Conservation (phyloP, 2,888 invertebrate species). For the Leucophenga montana region DNA sequence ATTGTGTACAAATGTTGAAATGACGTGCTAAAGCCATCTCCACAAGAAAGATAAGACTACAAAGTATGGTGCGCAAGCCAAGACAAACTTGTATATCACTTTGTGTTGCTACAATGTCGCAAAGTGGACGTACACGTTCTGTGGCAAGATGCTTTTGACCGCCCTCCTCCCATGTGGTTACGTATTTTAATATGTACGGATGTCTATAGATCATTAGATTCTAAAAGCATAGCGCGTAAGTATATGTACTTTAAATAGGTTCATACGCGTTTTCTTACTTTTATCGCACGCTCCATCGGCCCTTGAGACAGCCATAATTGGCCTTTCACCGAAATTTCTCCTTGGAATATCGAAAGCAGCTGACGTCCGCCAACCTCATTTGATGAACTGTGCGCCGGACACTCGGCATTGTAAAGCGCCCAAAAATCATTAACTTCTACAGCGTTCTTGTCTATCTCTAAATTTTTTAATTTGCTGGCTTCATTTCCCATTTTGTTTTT, state of each 20-base stretch:
- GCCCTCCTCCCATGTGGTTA: slow-evolving; percentile 85
- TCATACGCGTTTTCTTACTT: slow-evolving; percentile 75
- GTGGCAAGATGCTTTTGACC: slow-evolving; percentile 85
- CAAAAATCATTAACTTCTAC: slow-evolving; percentile 86
- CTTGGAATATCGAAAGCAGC: slow-evolving; percentile 83
- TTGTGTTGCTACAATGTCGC: slow-evolving; percentile 78
- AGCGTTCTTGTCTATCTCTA: slow-evolving; percentile 82
- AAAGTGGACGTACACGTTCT: slow-evolving; percentile 86
- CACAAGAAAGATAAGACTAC: slow-evolving; percentile 87
- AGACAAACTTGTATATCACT: slow-evolving; percentile 88
- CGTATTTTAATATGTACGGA: slow-evolving; percentile 87
- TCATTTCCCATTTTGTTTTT: slow-evolving; percentile 83
- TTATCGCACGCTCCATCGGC: slow-evolving; percentile 84
- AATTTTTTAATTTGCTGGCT: slow-evolving; percentile 80
- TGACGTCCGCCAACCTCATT: slow-evolving; percentile 75
- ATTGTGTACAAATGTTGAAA: slow-evolving; percentile 86
- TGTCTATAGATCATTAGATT: slow-evolving; percentile 89
- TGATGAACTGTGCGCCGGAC: slow-evolving; percentile 65
- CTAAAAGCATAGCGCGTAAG: slow-evolving; percentile 72
- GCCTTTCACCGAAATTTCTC: slow-evolving; percentile 79
- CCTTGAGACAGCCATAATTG: slow-evolving; percentile 78
- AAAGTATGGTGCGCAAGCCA: slow-evolving; percentile 86
- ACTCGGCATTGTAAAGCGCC: slow-evolving; percentile 77
- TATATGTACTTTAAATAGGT: background rate
- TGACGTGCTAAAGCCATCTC: slow-evolving; percentile 86